phyloP scores from a whole-genome alignment of 1,140 invertebrate genomes.

The Helicorthomorpha holstii region DNA sequence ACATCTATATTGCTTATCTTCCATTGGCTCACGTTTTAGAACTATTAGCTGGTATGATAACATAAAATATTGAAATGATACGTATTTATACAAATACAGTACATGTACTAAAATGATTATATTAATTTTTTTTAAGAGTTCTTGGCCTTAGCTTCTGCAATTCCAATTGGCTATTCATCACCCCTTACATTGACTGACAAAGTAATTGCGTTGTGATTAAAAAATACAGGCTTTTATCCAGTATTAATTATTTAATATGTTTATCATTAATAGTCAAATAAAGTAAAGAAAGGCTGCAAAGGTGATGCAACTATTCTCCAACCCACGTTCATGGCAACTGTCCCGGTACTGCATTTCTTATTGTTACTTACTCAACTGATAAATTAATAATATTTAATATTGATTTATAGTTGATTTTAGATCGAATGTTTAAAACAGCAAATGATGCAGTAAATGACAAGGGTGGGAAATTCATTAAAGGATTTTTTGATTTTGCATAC shows the following conservation, averaged over 20 bases:
- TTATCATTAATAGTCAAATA: slow-evolving; percentile 43
- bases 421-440: slow-evolving; percentile 88
- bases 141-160: slow-evolving; percentile 44
- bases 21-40: slow-evolving; percentile 96
- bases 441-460: slow-evolving; percentile 66
- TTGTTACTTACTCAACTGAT: not conserved
- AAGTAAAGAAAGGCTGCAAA: slow-evolving; percentile 68
- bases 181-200: slow-evolving; percentile 88
- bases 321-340: slow-evolving; percentile 86
- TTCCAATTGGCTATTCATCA: slow-evolving; percentile 92
- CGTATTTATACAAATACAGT: too few relatives aligned
- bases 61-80: too few relatives aligned
- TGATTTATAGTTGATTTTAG: slow-evolving; percentile 62
- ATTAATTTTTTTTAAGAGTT: slow-evolving; percentile 33
- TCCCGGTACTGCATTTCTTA: slow-evolving; percentile 47
- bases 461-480: slow-evolving; percentile 50
- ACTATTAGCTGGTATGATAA: slow-evolving; percentile 41
- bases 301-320: slow-evolving; percentile 75
- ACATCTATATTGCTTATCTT: slow-evolving; percentile 85
- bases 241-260: not conserved
- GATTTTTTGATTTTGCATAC: slow-evolving; percentile 79
- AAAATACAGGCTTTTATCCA: not conserved
- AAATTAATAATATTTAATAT: slow-evolving; percentile 1
- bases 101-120: too few relatives aligned
- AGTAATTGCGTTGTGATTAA: slow-evolving; percentile 13